Base-by-base conservation (phyloP, 2,888 invertebrate genomes). In the Drosophila infuscata region DNA sequence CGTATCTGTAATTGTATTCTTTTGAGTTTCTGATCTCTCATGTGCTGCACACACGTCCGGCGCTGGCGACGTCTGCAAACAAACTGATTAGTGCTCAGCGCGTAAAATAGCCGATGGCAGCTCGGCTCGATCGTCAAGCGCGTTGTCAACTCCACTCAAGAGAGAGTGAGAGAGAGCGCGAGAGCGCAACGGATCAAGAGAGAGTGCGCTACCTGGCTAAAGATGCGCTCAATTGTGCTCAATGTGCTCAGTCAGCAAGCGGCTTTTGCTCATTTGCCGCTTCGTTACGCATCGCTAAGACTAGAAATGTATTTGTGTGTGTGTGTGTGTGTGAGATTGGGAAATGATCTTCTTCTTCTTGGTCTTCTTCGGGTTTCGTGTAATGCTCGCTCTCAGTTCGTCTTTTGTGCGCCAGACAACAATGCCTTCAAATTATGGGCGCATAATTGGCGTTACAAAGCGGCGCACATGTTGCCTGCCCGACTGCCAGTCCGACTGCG, bases 371-470 rank as follows among this genome's bases (percentile, higher is more conserved):
- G 43, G 25, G 17, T 61, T 70, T 69, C 67, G 62, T 76, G 70
- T 66, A 73, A 71, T 76, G 74, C 69, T 76, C 68, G 69, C 70
- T 74, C 75, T 72, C 61, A 74, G 61, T 58, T 73, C 76, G 60
- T 80, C 74, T 70, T 74, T 76, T 79, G 79, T 81, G 71, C 61
- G 67, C 41, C 76, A 81, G 74, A 91, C 91, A 91, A 91, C 91
- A 91, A 91, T 90, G 85, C 78, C 82, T 79, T 88, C 88, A 79
- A 90, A 91, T 92, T 91, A 92, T 91, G 89, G 77, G 86, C 80
- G 90, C 86, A 89, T 92, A 92, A 92, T 92, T 92, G 92, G 91
- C 92, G 91, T 92, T 88, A 88, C 91, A 89, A 90, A 83, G 85
- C 88, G 78, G 88, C 83, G 83, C 82, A 89, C 87, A 85, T 83